Base-by-base conservation (phyloP, 2,797 vertebrate species). In the Anguilla marmorata region DNA sequence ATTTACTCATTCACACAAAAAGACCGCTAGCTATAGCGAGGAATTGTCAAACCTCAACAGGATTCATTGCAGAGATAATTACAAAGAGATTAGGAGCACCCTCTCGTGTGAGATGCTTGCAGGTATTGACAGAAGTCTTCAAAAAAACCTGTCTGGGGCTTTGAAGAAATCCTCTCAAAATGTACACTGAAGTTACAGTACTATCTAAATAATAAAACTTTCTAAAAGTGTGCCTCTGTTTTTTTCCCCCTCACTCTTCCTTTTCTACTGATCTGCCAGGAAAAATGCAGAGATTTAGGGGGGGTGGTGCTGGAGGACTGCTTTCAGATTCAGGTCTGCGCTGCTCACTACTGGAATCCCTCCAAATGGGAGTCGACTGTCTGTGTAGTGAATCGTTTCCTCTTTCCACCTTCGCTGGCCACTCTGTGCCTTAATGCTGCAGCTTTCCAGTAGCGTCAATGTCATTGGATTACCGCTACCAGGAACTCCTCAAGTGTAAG, bases 391-490 rank as follows among this genome's bases (percentile, higher is more conserved):
- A 92, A 94, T 90, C 58, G 92, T 91, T 92, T 92, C 7, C 90
- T 89, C 87, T 92, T 92, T 91, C 60, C 87, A 14, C 66, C 63
- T 86, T 89, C 85, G 45, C 90, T 91, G 90, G 85, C 92, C 93
- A 93, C 93, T 87, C 90, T 84, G 88, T 84, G 90, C 1, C 89
- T 86, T 56, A 90, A 90, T 89, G 90, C 92, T 92, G 88, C 90
- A 79, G 86, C 66, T 58, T 30, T 88, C 87, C 88, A 90, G 91
- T 91, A 90, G 2, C 91, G 72, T 90, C 88, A 88, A 19, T 91
- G 91, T 92, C 91, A 93, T 69, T 89, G 92, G 91, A 90, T 89
- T 93, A 93, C 91, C 93, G 92, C 89, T 21, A 91, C 89, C 92
- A 91, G 86, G 93, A 94, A 93, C 56, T 88, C 89, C 83, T 90